A percentile compares a stretch with the other conserved stretches of the same genome.
These are phyloP conservation scores for Leptogaster cylindrica DNA, from an alignment of 2,888 invertebrate genomes.

Conservation along the genomic window DNA sequence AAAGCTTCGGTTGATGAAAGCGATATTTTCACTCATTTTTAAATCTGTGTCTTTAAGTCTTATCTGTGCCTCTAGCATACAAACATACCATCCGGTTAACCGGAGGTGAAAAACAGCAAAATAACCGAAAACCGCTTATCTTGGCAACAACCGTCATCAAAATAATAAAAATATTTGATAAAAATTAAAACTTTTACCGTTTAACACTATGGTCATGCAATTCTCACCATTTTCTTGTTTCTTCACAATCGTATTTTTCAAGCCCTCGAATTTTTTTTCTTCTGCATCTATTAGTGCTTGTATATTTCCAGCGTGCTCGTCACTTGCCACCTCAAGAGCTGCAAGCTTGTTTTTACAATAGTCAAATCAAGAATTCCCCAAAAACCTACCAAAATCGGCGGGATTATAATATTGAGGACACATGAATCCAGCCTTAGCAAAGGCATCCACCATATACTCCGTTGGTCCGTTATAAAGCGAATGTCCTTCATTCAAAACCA, in stretches of 20 bases:
- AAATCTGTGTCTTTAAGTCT: too few species aligned
- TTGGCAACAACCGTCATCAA: too few species aligned
- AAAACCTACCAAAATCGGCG: constrained; percentile 82
- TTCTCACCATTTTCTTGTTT: neutral
- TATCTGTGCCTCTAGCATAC: too few species aligned
- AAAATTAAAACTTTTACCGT: too few species aligned
- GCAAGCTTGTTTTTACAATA: constrained; percentile 11
- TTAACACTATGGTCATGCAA: neutral
- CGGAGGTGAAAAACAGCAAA: too few species aligned
- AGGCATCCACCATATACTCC: constrained; percentile 72
- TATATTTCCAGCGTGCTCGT: constrained; percentile 64
- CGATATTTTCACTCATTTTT: too few species aligned
- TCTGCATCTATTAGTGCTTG: constrained; percentile 46
- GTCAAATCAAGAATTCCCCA: neutral
- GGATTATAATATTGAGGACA: constrained; percentile 92
- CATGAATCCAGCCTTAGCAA: constrained; percentile 70
- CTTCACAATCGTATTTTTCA: neutral
- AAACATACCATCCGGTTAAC: too few species aligned
- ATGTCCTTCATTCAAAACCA: constrained; percentile 78
- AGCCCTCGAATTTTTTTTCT: neutral
- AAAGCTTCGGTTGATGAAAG: too few species aligned
- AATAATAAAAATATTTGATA: too few species aligned
- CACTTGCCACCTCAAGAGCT: constrained; percentile 69
- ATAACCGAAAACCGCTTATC: too few species aligned
- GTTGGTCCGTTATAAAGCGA: constrained; percentile 82